A percentile compares a stretch with the other conserved stretches of the same genome.
Evolutionary conservation across 2,888 invertebrate species (phyloP).

Genomic region (Eustalomyia histrio): DNA sequence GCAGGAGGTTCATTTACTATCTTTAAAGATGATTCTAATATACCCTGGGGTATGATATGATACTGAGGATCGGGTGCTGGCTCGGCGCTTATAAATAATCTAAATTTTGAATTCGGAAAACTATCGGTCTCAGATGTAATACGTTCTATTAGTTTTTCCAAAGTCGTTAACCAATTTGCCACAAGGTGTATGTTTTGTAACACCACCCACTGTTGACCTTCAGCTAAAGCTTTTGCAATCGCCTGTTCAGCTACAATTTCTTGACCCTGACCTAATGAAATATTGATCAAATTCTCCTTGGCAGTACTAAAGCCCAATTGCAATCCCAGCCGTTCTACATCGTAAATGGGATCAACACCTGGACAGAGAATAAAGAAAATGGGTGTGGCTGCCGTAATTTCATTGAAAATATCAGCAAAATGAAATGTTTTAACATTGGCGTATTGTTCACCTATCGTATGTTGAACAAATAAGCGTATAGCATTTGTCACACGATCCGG

Average conservation of each 20-base stretch:
- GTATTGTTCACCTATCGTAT: slow-evolving; percentile 91
- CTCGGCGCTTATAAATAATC: slow-evolving; percentile 94
- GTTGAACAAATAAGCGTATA: slow-evolving; percentile 91
- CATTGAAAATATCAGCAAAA: slow-evolving; percentile 91
- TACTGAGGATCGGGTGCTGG: slow-evolving; percentile 86
- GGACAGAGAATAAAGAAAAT: slow-evolving; percentile 97
- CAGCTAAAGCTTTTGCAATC: slow-evolving; percentile 85
- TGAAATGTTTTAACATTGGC: slow-evolving; percentile 88
- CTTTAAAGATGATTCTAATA: slow-evolving; percentile 95
- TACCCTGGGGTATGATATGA: slow-evolving; percentile 89
- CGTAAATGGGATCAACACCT: slow-evolving; percentile 92
- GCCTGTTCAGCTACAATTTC: slow-evolving; percentile 94
- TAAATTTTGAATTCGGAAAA: slow-evolving; percentile 77
- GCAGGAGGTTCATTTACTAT: slow-evolving; percentile 98
- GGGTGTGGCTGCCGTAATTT: slow-evolving; percentile 91
- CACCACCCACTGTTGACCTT: slow-evolving; percentile 93
- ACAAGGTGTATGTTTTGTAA: slow-evolving; percentile 96
- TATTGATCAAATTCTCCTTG: slow-evolving; percentile 91
- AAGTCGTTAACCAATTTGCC: slow-evolving; percentile 89
- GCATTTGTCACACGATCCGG: slow-evolving; percentile 98
- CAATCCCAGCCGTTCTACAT: slow-evolving; percentile 90
- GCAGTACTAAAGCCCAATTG: slow-evolving; percentile 89
- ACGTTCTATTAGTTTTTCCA: slow-evolving; percentile 96
- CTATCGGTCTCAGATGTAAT: slow-evolving; percentile 82
- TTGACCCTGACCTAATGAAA: slow-evolving; percentile 96